Conservation (phyloP, 2,888 invertebrate species). For the Agrotis segetum region DNA sequence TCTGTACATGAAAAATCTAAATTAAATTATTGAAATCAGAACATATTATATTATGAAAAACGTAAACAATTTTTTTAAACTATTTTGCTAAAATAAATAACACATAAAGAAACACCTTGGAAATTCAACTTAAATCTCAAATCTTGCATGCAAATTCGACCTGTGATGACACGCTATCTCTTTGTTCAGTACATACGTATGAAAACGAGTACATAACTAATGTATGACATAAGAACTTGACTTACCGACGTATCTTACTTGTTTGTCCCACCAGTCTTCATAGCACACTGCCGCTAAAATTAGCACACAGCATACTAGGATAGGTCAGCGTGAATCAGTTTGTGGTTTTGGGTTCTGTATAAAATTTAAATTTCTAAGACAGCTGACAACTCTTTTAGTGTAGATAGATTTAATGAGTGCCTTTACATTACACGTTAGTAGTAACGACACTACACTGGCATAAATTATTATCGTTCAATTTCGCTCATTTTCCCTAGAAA, state of each 20-base stretch:
- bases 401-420: too few relatives aligned
- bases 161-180: slow-evolving; percentile 26
- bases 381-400: too few relatives aligned
- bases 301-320: slow-evolving; percentile 34
- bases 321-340: slow-evolving; percentile 7
- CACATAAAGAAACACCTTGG: background rate
- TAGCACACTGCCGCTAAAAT: slow-evolving; percentile 55
- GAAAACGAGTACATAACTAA: slow-evolving; percentile 29
- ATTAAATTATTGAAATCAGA: too few relatives aligned
- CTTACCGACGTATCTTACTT: slow-evolving; percentile 54
- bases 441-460: too few relatives aligned
- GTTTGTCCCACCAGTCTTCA: slow-evolving; percentile 45
- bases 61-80: too few relatives aligned
- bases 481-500: too few relatives aligned
- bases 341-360: slow-evolving; percentile 47
- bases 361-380: background rate
- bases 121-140: background rate
- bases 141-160: slow-evolving; percentile 6
- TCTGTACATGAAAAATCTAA: too few relatives aligned
- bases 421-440: too few relatives aligned
- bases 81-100: too few relatives aligned
- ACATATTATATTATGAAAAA: too few relatives aligned
- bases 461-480: too few relatives aligned
- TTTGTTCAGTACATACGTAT: slow-evolving; percentile 9
- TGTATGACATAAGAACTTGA: slow-evolving; percentile 66